These are phyloP conservation scores for Plectrocnemia conspersa DNA, from an alignment of 1,140 invertebrate species.

Conservation along the genomic window DNA sequence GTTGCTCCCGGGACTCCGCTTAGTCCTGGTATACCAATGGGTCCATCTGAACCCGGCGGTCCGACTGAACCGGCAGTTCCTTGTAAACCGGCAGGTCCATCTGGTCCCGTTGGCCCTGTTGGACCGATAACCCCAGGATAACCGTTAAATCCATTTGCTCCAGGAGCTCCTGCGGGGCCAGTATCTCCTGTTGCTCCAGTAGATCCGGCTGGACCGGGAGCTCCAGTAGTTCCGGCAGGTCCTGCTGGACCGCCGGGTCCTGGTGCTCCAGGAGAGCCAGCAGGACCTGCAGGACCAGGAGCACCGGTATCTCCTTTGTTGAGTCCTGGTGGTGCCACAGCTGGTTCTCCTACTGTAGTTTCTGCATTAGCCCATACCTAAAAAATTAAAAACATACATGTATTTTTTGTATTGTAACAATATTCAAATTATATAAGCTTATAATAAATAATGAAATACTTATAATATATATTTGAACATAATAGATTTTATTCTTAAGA, in stretches of 20 bases:
- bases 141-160: slow-evolving; percentile 1
- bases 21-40: background rate
- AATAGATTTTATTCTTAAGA: too few species aligned
- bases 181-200: background rate
- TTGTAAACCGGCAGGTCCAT: background rate
- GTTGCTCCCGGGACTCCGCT: background rate
- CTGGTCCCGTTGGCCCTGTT: background rate
- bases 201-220: slow-evolving; percentile 51
- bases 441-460: too few species aligned
- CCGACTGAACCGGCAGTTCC: background rate
- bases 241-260: background rate
- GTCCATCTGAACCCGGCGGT: background rate
- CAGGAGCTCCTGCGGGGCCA: background rate
- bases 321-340: too few species aligned
- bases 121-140: slow-evolving; percentile 4
- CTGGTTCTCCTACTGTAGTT: too few species aligned
- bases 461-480: too few species aligned
- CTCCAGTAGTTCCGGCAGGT: background rate
- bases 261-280: slow-evolving; percentile 7
- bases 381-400: too few species aligned
- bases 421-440: too few species aligned
- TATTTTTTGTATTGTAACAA: too few species aligned
- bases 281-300: background rate
- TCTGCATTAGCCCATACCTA: too few species aligned
- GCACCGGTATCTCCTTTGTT: background rate